Conservation (phyloP, 1,140 invertebrate genomes). For the Pogonus chalceus region DNA sequence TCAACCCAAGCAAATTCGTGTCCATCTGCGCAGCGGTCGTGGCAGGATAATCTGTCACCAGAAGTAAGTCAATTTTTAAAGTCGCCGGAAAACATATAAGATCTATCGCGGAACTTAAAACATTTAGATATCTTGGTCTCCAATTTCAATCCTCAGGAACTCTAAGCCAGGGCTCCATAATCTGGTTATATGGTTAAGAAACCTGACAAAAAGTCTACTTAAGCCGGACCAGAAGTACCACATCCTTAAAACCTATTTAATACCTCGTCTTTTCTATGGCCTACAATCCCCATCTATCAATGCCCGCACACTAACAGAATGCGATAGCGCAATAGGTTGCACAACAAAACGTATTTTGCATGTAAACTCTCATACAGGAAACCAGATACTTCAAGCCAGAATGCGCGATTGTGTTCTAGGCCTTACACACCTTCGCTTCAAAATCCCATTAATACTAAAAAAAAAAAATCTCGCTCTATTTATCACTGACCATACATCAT, state of each 20-base stretch:
- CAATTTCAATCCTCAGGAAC: not conserved
- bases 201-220: not conserved
- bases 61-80: not conserved
- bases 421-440: too few relatives aligned
- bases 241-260: not conserved
- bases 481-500: too few relatives aligned
- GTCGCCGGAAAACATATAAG: not conserved
- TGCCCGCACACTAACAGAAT: not conserved
- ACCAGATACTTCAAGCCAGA: too few relatives aligned
- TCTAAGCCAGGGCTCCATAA: not conserved
- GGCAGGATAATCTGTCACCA: not conserved
- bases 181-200: not conserved
- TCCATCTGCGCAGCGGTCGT: not conserved
- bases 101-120: not conserved
- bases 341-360: not conserved
- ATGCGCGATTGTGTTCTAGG: too few relatives aligned
- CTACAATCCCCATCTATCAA: not conserved
- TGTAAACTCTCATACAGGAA: too few relatives aligned
- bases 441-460: too few relatives aligned
- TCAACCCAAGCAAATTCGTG: not conserved
- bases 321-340: not conserved
- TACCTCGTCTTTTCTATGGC: not conserved
- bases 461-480: too few relatives aligned
- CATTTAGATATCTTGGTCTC: not conserved
- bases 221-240: not conserved